Base-by-base conservation (phyloP, 2,888 invertebrate species). In the Ophion ventricosus region DNA sequence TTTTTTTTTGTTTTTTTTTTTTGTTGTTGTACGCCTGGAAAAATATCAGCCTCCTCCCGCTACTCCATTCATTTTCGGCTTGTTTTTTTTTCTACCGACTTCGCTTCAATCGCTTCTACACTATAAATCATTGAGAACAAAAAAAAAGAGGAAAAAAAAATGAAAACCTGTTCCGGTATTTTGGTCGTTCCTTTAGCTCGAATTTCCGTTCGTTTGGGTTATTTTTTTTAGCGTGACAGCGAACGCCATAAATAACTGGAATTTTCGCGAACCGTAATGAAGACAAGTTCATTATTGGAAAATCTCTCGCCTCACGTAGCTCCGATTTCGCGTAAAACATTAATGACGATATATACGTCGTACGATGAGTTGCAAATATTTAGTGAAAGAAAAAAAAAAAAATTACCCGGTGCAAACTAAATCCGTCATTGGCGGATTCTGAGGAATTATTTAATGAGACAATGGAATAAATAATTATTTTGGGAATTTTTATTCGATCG, bases 1-100 rank as follows among this genome's bases (percentile, higher is more conserved):
- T 83, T 74, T 70, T 74, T 20, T 69, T 40, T n/a, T n/a, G n/a
- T 75, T 83, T 74, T 70, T 74, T 20, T 69, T n/a, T n/a, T n/a
- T n/a, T n/a, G n/a, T n/a, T 14, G 14, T 11, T 0, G 49, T 69
- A 57, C 26, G 35, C 26, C 59, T 4, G 20, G 29, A 61, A 83
- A 79, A 63, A 20, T 56, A 26, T 70, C 56, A 63, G 63, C 57
- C 70, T 75, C 54, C 49, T 43, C 49, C 26, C 72, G 3, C 64
- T 59, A 29, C 72, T 66, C 77, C 66, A 66, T 67, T 49, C 20
- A 25, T 57, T 25, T 61, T n/a, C 23, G 5, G 8, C 35, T 35
- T 20, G 11, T 23, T 78, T 61, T 11, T 29, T 73, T 29, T 35
- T 57, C 23, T n/a, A 23, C 14, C 35, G 2, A n/a, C 40, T 73